Conservation (phyloP, 2,113 vertebrate species). For the Amphiprion percula region DNA sequence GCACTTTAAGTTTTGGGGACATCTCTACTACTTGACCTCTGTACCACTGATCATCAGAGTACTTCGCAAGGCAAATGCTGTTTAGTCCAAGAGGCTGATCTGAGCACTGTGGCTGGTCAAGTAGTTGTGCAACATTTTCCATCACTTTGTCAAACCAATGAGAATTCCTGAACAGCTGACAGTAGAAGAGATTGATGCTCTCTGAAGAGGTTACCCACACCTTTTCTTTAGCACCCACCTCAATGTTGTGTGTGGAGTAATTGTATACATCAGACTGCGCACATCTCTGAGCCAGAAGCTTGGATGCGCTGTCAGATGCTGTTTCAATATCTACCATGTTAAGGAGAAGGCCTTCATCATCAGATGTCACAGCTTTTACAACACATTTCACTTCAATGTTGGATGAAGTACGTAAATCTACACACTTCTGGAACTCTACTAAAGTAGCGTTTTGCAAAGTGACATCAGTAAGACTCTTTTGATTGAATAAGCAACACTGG, state of each 20-base stretch:
- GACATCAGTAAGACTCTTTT: not conserved
- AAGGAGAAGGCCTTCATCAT: slow-evolving; percentile 48
- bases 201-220: slow-evolving; percentile 85
- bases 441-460: slow-evolving; percentile 6
- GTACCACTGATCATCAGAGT: slow-evolving; percentile 88
- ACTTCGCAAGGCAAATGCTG: slow-evolving; percentile 88
- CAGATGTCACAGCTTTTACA: slow-evolving; percentile 37
- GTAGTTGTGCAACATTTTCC: slow-evolving; percentile 70
- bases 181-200: slow-evolving; percentile 87
- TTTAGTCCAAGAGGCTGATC: slow-evolving; percentile 55
- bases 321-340: slow-evolving; percentile 59
- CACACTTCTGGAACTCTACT: slow-evolving; percentile 51
- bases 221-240: slow-evolving; percentile 85
- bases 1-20: slow-evolving; percentile 78
- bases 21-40: slow-evolving; percentile 84
- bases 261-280: slow-evolving; percentile 80
- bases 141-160: slow-evolving; percentile 79
- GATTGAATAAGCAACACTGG: slow-evolving; percentile 51
- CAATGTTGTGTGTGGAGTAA: slow-evolving; percentile 84
- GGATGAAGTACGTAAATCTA: not conserved
- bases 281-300: slow-evolving; percentile 32
- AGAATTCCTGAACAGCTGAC: slow-evolving; percentile 87
- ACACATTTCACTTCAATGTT: slow-evolving; percentile 36
- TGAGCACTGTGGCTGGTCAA: slow-evolving; percentile 38
- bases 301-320: slow-evolving; percentile 4